Evolutionary conservation across 2,888 invertebrate species (phyloP).

Genomic region (Zhuqinia jingwanae): DNA sequence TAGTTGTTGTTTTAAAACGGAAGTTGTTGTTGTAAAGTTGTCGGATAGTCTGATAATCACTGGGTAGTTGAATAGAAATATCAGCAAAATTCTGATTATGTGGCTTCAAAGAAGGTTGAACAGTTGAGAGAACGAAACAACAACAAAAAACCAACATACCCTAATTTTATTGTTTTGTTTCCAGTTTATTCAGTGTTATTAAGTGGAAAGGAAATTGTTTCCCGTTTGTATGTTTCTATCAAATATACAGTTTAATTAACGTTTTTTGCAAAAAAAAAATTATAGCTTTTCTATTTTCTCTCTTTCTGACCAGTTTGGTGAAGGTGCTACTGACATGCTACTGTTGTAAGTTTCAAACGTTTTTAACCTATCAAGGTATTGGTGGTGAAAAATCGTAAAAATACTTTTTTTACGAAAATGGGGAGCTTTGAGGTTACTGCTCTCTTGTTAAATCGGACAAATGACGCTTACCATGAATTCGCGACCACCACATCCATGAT

Average conservation of each 20-base stretch:
- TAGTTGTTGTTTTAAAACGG: not conserved
- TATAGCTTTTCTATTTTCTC: not conserved
- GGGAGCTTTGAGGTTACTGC: slow-evolving; percentile 33
- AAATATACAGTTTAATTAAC: not conserved
- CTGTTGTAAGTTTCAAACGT: no score
- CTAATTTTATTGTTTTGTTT: not conserved
- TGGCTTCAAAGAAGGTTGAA: not conserved
- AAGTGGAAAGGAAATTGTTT: slow-evolving; percentile 26
- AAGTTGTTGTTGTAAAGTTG: no score
- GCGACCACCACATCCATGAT: not conserved
- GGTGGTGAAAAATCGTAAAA: not conserved
- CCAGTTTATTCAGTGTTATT: not conserved
- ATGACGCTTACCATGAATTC: slow-evolving; percentile 25
- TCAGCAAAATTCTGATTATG: no score
- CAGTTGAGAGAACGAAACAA: no score
- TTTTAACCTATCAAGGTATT: not conserved
- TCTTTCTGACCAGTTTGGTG: no score
- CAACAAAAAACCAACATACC: no score
- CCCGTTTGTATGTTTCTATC: not conserved
- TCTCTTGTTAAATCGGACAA: slow-evolving; percentile 32
- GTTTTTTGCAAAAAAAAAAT: not conserved
- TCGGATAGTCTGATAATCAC: no score
- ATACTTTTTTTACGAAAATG: slow-evolving; percentile 16
- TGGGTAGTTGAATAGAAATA: no score
- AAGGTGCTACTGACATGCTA: not conserved